These are phyloP conservation scores for Porites divaricata DNA, from an alignment of 92 coral and sea anemone genomes.

Conservation along the genomic window DNA sequence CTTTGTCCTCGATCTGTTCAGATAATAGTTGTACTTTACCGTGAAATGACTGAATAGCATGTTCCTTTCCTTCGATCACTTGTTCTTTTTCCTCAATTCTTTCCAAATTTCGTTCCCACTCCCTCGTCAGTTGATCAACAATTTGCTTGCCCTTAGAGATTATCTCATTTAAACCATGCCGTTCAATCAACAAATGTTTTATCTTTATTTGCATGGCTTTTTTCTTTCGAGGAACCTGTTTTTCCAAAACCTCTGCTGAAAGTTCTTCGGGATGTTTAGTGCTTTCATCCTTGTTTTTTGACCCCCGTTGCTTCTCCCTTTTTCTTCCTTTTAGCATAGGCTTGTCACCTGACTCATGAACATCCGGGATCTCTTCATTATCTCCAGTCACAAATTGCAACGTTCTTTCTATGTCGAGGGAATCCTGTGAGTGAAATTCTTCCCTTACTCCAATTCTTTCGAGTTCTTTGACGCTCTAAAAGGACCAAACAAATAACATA, in stretches of 20 bases:
- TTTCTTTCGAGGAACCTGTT: slow-evolving; percentile 67
- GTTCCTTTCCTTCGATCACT: slow-evolving; percentile 61
- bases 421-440: slow-evolving; percentile 24
- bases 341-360: slow-evolving; percentile 10
- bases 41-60: slow-evolving; percentile 45
- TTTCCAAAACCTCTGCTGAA: slow-evolving; percentile 15
- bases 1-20: slow-evolving; percentile 39
- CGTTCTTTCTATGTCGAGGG: slow-evolving; percentile 13
- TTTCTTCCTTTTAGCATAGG: background rate
- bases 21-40: slow-evolving; percentile 35
- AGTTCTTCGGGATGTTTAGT: slow-evolving; percentile 12
- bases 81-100: slow-evolving; percentile 71
- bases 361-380: slow-evolving; percentile 2
- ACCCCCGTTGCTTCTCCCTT: slow-evolving; percentile 24
- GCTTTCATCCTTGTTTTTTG: slow-evolving; percentile 10
- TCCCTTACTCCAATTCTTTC: slow-evolving; percentile 24
- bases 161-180: slow-evolving; percentile 67
- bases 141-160: slow-evolving; percentile 50
- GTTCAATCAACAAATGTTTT: slow-evolving; percentile 58
- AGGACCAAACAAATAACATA: background rate
- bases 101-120: slow-evolving; percentile 47
- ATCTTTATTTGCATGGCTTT: slow-evolving; percentile 58
- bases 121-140: slow-evolving; percentile 41
- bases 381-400: slow-evolving; percentile 15
- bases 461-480: slow-evolving; percentile 38